Percentiles rank a stretch among this genome's conserved stretches.
These are phyloP conservation scores for Stylophora pistillata DNA, from an alignment of 64 coral and sea anemone species.

Conservation along the genomic window DNA sequence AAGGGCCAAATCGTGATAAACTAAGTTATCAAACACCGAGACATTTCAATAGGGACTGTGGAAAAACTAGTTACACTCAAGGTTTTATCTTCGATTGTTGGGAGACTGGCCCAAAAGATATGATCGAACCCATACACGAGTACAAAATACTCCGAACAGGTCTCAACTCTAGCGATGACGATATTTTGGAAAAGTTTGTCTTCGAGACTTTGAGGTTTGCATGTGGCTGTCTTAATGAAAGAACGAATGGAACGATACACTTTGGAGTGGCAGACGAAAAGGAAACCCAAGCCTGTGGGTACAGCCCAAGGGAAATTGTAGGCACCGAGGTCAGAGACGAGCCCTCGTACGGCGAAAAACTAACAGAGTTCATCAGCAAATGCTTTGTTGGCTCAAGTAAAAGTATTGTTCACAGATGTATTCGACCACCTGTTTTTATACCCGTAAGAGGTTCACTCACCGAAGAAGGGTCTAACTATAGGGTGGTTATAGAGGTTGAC, in stretches of 20 bases:
- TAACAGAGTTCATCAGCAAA: conserved; percentile 59
- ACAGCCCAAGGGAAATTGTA: conserved; percentile 37
- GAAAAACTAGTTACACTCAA: too few relatives aligned
- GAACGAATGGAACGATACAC: conserved; percentile 61
- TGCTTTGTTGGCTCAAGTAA: conserved; percentile 39
- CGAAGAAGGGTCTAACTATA: background rate
- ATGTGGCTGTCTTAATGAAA: conserved; percentile 45
- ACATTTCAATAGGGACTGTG: too few relatives aligned
- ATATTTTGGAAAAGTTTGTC: too few relatives aligned
- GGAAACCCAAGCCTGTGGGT: background rate
- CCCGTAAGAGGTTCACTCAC: background rate
- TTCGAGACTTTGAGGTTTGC: conserved; percentile 20
- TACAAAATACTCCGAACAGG: too few relatives aligned
- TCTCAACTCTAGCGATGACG: too few relatives aligned
- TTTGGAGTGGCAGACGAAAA: conserved; percentile 55
- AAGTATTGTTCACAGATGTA: conserved; percentile 56
- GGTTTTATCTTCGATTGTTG: too few relatives aligned
- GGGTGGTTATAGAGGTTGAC: conserved; percentile 64
- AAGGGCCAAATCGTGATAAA: too few relatives aligned
- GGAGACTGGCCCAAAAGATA: too few relatives aligned
- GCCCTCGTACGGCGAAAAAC: conserved; percentile 18
- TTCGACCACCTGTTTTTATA: conserved; percentile 58
- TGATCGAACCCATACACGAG: too few relatives aligned
- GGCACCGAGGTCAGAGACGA: conserved; percentile 4
- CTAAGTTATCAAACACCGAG: too few relatives aligned